Base-by-base conservation (phyloP, 2,888 invertebrate species). In the Anthophora plumipes region DNA sequence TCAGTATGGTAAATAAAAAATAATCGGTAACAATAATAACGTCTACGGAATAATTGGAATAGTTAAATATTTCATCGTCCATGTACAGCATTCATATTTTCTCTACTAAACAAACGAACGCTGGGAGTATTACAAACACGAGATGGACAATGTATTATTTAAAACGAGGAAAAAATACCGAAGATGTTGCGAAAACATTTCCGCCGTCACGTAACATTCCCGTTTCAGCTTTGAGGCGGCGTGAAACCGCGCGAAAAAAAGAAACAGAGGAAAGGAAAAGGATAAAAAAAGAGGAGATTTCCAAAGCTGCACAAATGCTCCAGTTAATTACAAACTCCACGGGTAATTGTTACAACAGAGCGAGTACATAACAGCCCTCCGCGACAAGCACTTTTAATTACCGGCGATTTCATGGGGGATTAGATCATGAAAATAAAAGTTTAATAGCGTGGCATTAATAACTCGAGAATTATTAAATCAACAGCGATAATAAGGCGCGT, bases 361-460 rank as follows among this genome's bases (percentile, higher is more conserved):
- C 20, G 37, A 8, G 25, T 25, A 20, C 31, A 22, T 43, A 68
- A 46, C 20, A 46, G 61, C 39, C 11, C 46, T 5, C 11, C 17
- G 48, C 41, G 48, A 37, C 50, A 20, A 31, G 66, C 46, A 55
- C 55, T 77, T 59, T 69, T 69, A 76, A 76, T 76, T 50, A 77
- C 31, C 59, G 41, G 39, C 41, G 54, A 77, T 70, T 77, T 64
- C 17, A 46, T 63, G 39, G 55, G 41, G 69, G 59, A 78, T 77
- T 69, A 63, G 63, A 77, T 70, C 59, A 77, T 52, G 52, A 41
- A 59, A 69, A 59, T 79, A 79, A 79, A 79, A 77, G 52, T 64
- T 37, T 78, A 78, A 78, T 55, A 54, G 22, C 66, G n/a, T 41
- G 59, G n/a, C 59, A 37, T 64, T 79, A 77, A 78, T 60, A 77